Base-by-base conservation (phyloP, 2,113 vertebrate genomes). In the Protobothrops flavoviridis region DNA sequence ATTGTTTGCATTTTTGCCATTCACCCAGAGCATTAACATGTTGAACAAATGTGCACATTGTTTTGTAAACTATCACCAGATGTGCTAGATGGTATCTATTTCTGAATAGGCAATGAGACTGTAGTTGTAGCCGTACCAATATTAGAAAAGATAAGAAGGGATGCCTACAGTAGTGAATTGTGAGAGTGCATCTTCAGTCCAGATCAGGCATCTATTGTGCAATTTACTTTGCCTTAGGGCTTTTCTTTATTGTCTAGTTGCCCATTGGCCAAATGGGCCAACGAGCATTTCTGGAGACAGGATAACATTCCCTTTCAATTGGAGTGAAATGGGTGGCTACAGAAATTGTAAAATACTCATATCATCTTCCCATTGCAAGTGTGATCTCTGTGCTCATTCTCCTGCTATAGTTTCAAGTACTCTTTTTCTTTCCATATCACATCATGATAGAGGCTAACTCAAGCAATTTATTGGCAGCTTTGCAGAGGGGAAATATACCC, bases 31-130 rank as follows among this genome's bases (percentile, higher is more conserved):
- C 53, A 93, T 93, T 90, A 90, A 64, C 88, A 86, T 90, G 88
- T 33, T 59, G 45, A 93, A 90, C 92, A 93, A 90, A 93, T 90
- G 86, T 90, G 92, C n/a, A 48, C 92, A 93, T 90, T 93, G 92
- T 93, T 93, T 93, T 87, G 88, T 93, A 93, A 93, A 93, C 74
- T 29, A 90, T 53, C 88, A 86, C 92, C 92, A 93, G 92, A 93
- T 93, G 92, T 93, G 55, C 74, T 86, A 90, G 85, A 90, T 93
- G 55, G 56, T 90, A 90, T 90, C 45, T 93, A 55, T 45, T 59
- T 90, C 81, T 52, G 55, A 59, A 59, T 52, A 61, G 43, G 6
- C 53, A 81, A 4, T 81, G 26, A 81, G n/a, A 43, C 57, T 88
- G n/a, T 74, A 43, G 20, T 13, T 50, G 11, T 11, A 24, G 20